A percentile compares a stretch with the other conserved stretches of the same genome.
phyloP scores from a whole-genome alignment of 53 echinoderm and acorn worm species.

The Mesocentrotus franciscanus region DNA sequence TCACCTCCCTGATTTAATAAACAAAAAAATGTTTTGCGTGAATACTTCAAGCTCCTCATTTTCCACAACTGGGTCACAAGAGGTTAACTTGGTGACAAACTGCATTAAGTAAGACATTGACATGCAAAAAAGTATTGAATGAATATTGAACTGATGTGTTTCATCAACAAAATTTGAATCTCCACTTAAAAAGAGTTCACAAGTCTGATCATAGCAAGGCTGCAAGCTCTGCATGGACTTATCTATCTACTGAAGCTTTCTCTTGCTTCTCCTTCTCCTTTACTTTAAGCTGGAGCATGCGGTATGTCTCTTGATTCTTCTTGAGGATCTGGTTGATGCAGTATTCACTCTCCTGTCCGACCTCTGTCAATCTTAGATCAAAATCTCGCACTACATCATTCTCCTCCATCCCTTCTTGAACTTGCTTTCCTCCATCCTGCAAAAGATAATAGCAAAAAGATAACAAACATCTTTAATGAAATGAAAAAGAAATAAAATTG shows the following conservation, averaged over 20 bases:
- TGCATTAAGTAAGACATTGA: too few relatives aligned
- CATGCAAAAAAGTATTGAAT: too few relatives aligned
- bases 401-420: slow-evolving; percentile 99
- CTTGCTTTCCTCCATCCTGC: slow-evolving; percentile 98
- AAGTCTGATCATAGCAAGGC: neutral
- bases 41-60: too few relatives aligned
- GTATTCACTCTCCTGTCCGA: slow-evolving; percentile 98
- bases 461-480: neutral
- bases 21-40: too few relatives aligned
- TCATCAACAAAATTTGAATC: neutral
- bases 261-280: slow-evolving; percentile 76
- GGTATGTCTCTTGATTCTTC: slow-evolving; percentile 88
- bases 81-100: too few relatives aligned
- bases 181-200: neutral
- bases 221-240: slow-evolving; percentile 6
- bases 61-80: too few relatives aligned
- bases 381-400: slow-evolving; percentile 87
- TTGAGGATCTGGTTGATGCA: slow-evolving; percentile 98
- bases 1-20: too few relatives aligned
- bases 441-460: slow-evolving; percentile 6
- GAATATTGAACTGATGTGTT: neutral
- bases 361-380: slow-evolving; percentile 95
- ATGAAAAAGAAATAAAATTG: neutral
- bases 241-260: slow-evolving; percentile 74
- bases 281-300: slow-evolving; percentile 73